Evolutionary conservation across 2,113 vertebrate species (phyloP).

Genomic region (Clarias magur): DNA sequence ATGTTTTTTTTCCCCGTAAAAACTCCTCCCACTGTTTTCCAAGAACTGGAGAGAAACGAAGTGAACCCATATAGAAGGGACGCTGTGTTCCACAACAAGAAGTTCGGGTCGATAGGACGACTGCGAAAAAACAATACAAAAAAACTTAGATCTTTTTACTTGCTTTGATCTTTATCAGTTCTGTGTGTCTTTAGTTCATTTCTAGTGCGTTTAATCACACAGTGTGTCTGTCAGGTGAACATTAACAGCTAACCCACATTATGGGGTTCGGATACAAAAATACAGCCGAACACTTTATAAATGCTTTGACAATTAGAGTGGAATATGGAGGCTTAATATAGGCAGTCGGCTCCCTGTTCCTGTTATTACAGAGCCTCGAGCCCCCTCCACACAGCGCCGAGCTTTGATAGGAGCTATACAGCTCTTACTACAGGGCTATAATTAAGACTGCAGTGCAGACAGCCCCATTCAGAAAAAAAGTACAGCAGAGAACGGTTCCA

Average conservation of each 20-base stretch:
- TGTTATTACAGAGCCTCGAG: constrained; percentile 33
- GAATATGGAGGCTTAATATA: constrained; percentile 27
- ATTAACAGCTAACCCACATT: neutral
- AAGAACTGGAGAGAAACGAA: constrained; percentile 41
- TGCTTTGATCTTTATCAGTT: neutral
- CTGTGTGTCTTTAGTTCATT: neutral
- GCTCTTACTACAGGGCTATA: constrained; percentile 34
- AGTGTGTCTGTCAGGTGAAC: neutral
- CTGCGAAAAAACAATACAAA: constrained; percentile 37
- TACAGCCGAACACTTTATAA: neutral
- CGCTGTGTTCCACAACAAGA: constrained; percentile 58
- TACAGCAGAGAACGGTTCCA: neutral
- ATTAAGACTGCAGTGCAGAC: constrained; percentile 43
- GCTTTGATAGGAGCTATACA: constrained; percentile 25
- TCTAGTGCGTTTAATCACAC: neutral
- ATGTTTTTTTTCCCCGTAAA: constrained; percentile 28
- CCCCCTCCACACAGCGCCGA: neutral
- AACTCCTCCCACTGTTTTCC: constrained; percentile 16
- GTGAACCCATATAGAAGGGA: constrained; percentile 46
- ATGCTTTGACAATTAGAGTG: neutral
- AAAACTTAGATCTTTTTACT: constrained; percentile 33
- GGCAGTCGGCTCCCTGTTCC: constrained; percentile 23
- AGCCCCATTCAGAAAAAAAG: constrained; percentile 43
- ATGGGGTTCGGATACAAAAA: neutral
- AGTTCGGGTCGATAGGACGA: constrained; percentile 34